Percentiles rank a stretch among this genome's conserved stretches.
Evolutionary conservation across 2,888 invertebrate species (phyloP).

Genomic region (Chrysotoxum bicinctum): DNA sequence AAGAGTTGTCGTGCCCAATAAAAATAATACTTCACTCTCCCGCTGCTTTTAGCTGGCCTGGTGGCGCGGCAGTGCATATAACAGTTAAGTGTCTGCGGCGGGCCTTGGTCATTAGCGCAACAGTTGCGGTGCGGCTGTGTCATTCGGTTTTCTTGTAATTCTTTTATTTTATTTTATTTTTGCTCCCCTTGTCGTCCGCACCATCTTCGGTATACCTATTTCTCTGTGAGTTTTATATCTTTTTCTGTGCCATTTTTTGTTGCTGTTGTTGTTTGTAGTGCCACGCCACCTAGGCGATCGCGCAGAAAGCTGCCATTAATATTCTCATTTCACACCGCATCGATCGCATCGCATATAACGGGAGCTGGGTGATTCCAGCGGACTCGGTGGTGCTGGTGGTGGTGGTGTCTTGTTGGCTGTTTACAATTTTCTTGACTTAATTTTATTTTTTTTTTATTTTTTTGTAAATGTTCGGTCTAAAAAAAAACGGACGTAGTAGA

Average conservation of each 20-base stretch:
- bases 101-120: constrained; percentile 66
- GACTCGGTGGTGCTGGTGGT: background rate
- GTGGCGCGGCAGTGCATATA: constrained; percentile 31
- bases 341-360: constrained; percentile 62
- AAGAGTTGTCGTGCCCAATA: constrained; percentile 63
- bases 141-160: constrained; percentile 45
- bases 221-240: constrained; percentile 9
- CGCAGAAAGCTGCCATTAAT: constrained; percentile 66
- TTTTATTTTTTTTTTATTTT: constrained; percentile 11
- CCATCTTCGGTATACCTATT: constrained; percentile 16
- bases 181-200: background rate
- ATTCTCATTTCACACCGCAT: constrained; percentile 67
- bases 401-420: constrained; percentile 25
- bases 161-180: constrained; percentile 3
- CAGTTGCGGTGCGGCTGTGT: constrained; percentile 56
- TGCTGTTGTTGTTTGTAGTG: constrained; percentile 10
- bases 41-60: constrained; percentile 14
- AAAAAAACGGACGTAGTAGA: background rate
- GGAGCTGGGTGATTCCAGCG: constrained; percentile 40
- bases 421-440: constrained; percentile 56
- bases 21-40: constrained; percentile 34
- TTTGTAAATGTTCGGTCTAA: background rate
- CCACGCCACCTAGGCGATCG: constrained; percentile 37
- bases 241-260: constrained; percentile 50
- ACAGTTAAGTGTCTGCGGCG: constrained; percentile 34